Evolutionary conservation across 2,113 vertebrate genomes (phyloP), one percentile per base, ranked within the genome.

Genomic region (Spilogale gracilis): DNA sequence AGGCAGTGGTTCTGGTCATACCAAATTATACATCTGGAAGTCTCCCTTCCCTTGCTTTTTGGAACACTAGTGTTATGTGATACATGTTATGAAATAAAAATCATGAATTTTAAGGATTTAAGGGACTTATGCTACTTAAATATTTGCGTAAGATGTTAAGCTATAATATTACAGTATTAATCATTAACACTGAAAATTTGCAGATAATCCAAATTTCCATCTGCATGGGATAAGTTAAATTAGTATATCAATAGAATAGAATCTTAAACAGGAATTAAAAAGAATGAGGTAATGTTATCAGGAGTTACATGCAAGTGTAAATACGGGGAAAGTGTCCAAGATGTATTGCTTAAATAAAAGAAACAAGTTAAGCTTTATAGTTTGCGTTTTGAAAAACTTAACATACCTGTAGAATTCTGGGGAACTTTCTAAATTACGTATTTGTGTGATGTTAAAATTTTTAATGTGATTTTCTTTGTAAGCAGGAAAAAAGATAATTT

Each of bases 41-140:
- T 83, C 27, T 12, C 4, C 43, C 30, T 94, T 61, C 9, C 32
- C 48, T 58, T 21, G 14, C 9, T 71, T 89, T 86, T 52, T 50
- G 27, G 43, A 25, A 67, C 45, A 52, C 20, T 50, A 86, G 8
- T 69, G 58, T 92, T 82, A 90, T 8, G 10, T 81, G 48, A 38
- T 73, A 50, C 14, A 18, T 87, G 4, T 90, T 81, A 27, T 50
- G 2, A 61, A 38, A 32, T 79, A 73, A 93, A 95, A 73, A 83
- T 74, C 93, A 21, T 23, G 93, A 45, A 91, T 69, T 81, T 76
- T 96, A 95, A 90, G n/a, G 80, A 48, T 80, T 92, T 80, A 45
- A 85, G 23, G 43, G 27, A 92, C 45, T 94, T 80, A 60, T 21
- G 27, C 25, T 73, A 38, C 14, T 73, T 92, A 79, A 80, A 92